A percentile compares a stretch with the other conserved stretches of the same genome.
Conservation (phyloP, 2,113 vertebrate species). For the Tylochromis polylepis region DNA sequence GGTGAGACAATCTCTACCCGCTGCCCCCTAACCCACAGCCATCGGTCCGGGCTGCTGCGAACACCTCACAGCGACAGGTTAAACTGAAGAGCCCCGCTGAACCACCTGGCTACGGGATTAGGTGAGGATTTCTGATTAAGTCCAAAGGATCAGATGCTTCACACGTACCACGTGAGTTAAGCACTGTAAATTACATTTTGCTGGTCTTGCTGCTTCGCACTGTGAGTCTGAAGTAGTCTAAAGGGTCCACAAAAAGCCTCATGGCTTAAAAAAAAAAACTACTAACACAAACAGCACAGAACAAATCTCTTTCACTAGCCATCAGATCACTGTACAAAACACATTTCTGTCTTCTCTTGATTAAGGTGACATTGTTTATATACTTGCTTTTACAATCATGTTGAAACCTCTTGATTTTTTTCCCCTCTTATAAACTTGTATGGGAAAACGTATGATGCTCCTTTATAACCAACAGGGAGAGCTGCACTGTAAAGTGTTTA, state of each 20-base stretch:
- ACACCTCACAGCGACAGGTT: not conserved
- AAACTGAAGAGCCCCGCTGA: not conserved
- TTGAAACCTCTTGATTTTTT: not conserved
- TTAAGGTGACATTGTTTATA: not conserved
- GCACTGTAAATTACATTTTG: not conserved
- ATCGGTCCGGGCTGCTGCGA: not conserved
- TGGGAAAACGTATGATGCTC: not conserved
- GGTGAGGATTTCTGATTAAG: slow-evolving; percentile 63
- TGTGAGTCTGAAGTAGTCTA: not conserved
- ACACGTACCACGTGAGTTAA: slow-evolving; percentile 22
- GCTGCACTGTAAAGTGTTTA: not conserved
- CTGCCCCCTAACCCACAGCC: not conserved
- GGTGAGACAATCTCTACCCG: not conserved
- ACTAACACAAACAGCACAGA: not conserved
- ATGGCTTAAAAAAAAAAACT: not conserved
- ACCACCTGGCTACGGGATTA: slow-evolving; percentile 60
- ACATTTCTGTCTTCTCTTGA: not conserved
- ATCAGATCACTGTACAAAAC: not conserved
- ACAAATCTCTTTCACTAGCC: not conserved
- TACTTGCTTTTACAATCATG: not conserved
- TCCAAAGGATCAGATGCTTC: slow-evolving; percentile 54
- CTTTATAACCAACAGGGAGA: not conserved
- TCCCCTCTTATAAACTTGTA: not conserved
- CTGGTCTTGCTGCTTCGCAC: not conserved
- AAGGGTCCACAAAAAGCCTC: not conserved